Base-by-base conservation (phyloP, 37 sponge, comb jelly and placozoan species). In the Halisarca cf. caerulea region DNA sequence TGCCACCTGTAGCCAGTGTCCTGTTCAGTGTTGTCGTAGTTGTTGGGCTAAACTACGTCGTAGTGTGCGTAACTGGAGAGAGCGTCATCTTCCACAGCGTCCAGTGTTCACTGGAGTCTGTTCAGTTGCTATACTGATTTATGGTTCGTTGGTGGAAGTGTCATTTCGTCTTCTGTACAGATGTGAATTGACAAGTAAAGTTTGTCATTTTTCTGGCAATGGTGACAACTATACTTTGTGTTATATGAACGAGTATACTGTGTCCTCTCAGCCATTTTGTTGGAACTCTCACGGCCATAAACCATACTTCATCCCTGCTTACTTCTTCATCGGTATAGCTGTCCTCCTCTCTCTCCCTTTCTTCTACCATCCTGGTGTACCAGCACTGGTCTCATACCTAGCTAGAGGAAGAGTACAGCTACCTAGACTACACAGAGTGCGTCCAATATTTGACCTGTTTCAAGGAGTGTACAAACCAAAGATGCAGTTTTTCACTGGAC, bases 381-480 rank as follows among this genome's bases (percentile, higher is more conserved):
- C 42, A 23, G 24, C 30, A n/a, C 24, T 74, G 44, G 24, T 41
- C 7, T 74, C 42, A 3, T 62, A 62, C 30, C 30, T 62, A n/a
- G 7, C 30, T 28, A 62, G 30, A 28, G 51, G 51, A 47, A 47
- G 51, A 47, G 7, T n/a, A 5, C 25, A 62, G 30, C 30, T n/a
- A 5, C 42, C 77, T n/a, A 3, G 43, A 23, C 77, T 39, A 23
- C 30, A 4, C 24, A 40, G 18, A 20, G 3, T 74, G 7, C 25
- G 18, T 37, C 24, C 42, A 36, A 17, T 74, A 18, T 44, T 74
- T 4, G 44, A 74, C 41, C 23, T 39, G 36, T 74, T 74, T n/a
- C 77, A 74, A 74, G 77, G 42, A 36, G 77, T 40, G 21, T 74
- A 74, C 45, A 74, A 74, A 40, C 77, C 45, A 74, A 35, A 43